Evolutionary conservation across 2,113 vertebrate genomes (phyloP).

Genomic region (Paramormyrops kingsleyae): DNA sequence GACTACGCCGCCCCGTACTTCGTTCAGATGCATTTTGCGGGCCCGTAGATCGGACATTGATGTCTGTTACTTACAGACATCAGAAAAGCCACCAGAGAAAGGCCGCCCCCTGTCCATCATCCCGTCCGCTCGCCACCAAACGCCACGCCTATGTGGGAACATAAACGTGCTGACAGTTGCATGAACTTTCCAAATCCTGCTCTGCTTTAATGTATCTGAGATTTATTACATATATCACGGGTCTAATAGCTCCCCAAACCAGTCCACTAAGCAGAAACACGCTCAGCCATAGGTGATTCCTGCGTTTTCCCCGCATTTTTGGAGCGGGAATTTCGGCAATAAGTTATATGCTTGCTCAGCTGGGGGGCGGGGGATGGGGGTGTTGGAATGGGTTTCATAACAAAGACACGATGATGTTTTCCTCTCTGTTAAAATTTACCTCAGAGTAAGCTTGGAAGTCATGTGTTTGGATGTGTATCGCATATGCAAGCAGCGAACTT

Average conservation of each 20-base stretch:
- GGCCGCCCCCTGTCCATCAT: too few species aligned
- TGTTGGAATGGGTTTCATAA: not conserved
- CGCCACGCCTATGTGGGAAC: not conserved
- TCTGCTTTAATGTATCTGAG: constrained; percentile 14
- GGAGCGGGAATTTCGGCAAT: not conserved
- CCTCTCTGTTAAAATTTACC: not conserved
- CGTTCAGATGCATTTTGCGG: not conserved
- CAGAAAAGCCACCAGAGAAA: not conserved
- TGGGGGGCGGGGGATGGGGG: not conserved
- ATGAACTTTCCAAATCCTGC: constrained; percentile 12
- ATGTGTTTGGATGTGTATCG: not conserved
- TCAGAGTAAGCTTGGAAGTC: not conserved
- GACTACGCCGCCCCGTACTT: not conserved
- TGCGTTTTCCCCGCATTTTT: not conserved
- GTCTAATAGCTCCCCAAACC: constrained; percentile 16
- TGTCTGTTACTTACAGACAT: not conserved
- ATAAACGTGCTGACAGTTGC: not conserved
- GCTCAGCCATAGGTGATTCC: not conserved
- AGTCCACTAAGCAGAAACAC: constrained; percentile 13
- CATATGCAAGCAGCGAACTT: not conserved
- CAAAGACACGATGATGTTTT: not conserved
- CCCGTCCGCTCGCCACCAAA: not conserved
- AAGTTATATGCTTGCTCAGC: constrained; percentile 1
- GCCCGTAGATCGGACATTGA: not conserved
- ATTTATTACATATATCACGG: constrained; percentile 19